Base-by-base conservation (phyloP, 2,888 invertebrate species). In the Hydrotaea cyrtoneurina region DNA sequence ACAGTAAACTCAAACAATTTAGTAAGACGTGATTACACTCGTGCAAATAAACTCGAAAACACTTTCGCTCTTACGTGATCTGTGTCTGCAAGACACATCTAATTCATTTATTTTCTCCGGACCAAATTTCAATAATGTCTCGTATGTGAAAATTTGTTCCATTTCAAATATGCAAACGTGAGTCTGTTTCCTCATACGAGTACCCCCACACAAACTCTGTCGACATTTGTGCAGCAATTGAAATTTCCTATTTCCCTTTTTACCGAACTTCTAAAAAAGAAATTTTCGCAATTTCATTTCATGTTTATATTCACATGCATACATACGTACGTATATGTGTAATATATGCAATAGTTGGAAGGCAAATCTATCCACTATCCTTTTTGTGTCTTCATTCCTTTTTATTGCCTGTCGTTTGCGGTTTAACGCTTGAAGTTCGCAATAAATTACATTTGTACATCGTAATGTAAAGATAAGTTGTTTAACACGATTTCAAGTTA, bases 391-490 rank as follows among this genome's bases (percentile, higher is more conserved):
- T 31, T 50, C n/a, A 26, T 80, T 53, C 17, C n/a, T n/a, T 21
- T 75, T 39, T 31, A 64, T 87, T 85, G 66, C 75, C 21, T 76
- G 80, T 50, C 83, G 59, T 75, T 86, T 88, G 86, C 86, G 86
- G 87, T 78, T 88, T 87, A 87, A 86, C 86, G 88, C 88, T 89
- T 89, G 86, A 86, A 80, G 53, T 80, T 75, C 73, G 59, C 50
- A 86, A 88, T 87, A 90, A 88, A 90, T 90, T 89, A 86, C 89
- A 88, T 90, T 90, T 88, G 87, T 86, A 75, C 78, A 31, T 81
- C 64, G 74, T 72, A 71, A 76, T 75, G 31, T 72, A 78, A 78
- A 84, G 59, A 78, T 26, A 64, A 31, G 57, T 36, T 78, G 55
- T 84, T 78, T 62, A 81, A 75, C 66, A 80, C 78, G 75, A 31